These are phyloP conservation scores for Hyppa rectilinea DNA, from an alignment of 2,888 invertebrate genomes.

Conservation along the genomic window DNA sequence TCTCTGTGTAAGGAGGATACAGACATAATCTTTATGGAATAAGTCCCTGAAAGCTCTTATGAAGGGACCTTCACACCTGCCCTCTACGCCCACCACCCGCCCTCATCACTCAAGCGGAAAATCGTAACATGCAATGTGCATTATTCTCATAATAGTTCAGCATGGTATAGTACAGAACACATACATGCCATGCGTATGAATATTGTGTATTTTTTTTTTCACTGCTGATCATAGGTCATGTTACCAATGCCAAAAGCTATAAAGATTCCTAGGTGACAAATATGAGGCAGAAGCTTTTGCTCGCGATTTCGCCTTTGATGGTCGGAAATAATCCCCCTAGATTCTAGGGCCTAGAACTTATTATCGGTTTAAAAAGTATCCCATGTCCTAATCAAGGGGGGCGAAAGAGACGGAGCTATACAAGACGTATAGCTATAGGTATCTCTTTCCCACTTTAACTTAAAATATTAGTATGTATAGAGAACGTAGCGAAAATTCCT, in stretches of 20 bases:
- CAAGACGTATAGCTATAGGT: too few species aligned
- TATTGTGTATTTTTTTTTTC: too few species aligned
- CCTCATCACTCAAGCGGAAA: conserved; percentile 36
- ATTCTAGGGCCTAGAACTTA: too few species aligned
- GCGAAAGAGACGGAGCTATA: too few species aligned
- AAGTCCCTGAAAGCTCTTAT: conserved; percentile 11
- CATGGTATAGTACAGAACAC: conserved; percentile 1
- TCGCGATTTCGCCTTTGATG: neutral
- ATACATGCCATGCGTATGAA: neutral
- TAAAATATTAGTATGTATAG: neutral
- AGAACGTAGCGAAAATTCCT: neutral
- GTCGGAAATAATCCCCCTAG: neutral
- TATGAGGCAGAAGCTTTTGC: neutral
- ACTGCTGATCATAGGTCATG: too few species aligned
- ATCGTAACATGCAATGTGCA: conserved; percentile 42
- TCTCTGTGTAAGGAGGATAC: conserved; percentile 2
- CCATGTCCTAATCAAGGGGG: too few species aligned
- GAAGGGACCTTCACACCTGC: conserved; percentile 17
- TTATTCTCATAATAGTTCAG: conserved; percentile 6
- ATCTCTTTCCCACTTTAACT: too few species aligned
- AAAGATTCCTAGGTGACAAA: neutral
- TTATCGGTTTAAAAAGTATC: too few species aligned
- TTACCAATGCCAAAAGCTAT: neutral
- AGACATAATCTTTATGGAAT: conserved; percentile 8
- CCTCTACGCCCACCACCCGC: conserved; percentile 3